phyloP scores from a whole-genome alignment of 2,113 vertebrate genomes.

The Aviceda subcristata region DNA sequence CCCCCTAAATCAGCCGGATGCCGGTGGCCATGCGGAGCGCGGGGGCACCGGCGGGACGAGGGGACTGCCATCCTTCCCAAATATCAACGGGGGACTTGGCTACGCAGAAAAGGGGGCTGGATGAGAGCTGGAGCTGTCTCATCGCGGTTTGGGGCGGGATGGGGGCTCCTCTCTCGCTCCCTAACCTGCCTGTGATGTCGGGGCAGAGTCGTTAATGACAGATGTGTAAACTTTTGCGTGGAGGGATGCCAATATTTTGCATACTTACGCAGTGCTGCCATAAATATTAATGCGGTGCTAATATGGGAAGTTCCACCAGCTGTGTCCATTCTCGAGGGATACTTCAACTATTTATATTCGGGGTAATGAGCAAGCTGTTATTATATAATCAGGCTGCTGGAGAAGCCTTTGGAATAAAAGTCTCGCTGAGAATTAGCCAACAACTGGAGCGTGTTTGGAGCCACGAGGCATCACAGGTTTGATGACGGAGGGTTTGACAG shows the following conservation, averaged over 20 bases:
- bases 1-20: background rate
- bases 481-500: background rate
- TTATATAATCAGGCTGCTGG: conserved; percentile 70
- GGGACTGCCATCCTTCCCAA: background rate
- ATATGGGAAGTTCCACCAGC: conserved; percentile 69
- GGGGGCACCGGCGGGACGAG: fast-evolving
- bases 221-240: conserved; percentile 65
- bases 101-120: fast-evolving
- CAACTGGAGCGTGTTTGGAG: background rate
- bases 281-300: conserved; percentile 69
- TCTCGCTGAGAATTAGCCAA: conserved; percentile 22
- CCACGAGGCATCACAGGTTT: background rate
- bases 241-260: conserved; percentile 67
- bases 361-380: conserved; percentile 72
- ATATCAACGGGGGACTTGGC: background rate
- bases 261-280: conserved; percentile 53
- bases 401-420: conserved; percentile 62
- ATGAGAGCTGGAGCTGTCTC: background rate
- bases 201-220: conserved; percentile 52
- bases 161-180: background rate
- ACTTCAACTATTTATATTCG: conserved; percentile 66
- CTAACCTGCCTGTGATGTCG: background rate
- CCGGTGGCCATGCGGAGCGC: fast-evolving
- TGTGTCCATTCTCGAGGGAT: conserved; percentile 67
- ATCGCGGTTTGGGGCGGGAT: fast-evolving